Percentiles rank a stretch among this genome's conserved stretches.
phyloP scores from a whole-genome alignment of 2,888 invertebrate species.

The Microctonus hyperodae region DNA sequence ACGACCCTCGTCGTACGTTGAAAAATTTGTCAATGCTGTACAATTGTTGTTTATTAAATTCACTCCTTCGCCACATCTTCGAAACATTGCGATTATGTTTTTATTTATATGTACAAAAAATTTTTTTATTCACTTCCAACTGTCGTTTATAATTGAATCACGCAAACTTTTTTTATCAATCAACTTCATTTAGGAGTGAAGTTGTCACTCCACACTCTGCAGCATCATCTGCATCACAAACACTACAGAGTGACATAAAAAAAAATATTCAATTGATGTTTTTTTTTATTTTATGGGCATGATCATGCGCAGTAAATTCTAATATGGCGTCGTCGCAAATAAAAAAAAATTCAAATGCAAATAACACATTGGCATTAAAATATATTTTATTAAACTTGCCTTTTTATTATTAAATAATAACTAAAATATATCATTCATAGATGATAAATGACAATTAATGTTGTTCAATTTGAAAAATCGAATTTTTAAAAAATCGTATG shows the following conservation, averaged over 20 bases:
- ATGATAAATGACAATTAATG: too few species aligned
- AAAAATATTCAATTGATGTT: slow-evolving; percentile 32
- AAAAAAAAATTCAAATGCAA: neutral
- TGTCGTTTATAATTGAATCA: neutral
- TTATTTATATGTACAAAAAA: neutral
- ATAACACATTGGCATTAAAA: too few species aligned
- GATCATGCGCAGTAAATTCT: slow-evolving; percentile 16
- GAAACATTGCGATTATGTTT: slow-evolving; percentile 66
- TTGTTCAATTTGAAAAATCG: too few species aligned
- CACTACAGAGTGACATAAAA: too few species aligned
- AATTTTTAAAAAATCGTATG: too few species aligned
- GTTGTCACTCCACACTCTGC: slow-evolving; percentile 39
- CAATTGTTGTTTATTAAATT: slow-evolving; percentile 83
- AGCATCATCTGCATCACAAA: slow-evolving; percentile 34
- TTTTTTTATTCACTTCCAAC: neutral
- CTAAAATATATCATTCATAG: too few species aligned
- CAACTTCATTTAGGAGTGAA: slow-evolving; percentile 30
- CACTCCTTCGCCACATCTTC: slow-evolving; percentile 85
- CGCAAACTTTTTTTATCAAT: slow-evolving; percentile 24
- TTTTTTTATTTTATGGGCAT: neutral
- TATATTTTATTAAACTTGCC: too few species aligned
- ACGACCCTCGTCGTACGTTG: slow-evolving; percentile 88
- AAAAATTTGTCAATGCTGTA: slow-evolving; percentile 80
- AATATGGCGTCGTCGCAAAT: neutral
- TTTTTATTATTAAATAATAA: too few species aligned